Evolutionary conservation across 2,797 vertebrate species (phyloP).

Genomic region (Paratrypauchen microcephalus): DNA sequence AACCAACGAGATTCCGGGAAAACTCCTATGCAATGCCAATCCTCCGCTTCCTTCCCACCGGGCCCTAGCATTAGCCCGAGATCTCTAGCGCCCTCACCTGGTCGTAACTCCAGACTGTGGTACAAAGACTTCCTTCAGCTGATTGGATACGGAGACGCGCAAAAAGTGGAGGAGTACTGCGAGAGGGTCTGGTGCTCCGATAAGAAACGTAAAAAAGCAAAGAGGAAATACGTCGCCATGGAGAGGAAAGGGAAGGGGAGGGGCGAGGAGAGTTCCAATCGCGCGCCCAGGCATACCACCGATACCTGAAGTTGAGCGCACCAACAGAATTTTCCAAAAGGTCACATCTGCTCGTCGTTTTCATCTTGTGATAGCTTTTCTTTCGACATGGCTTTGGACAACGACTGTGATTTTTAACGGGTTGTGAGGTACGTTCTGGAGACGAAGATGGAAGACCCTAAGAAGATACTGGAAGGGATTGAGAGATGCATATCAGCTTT

Average conservation of each 20-base stretch:
- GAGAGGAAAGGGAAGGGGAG: conserved; percentile 80
- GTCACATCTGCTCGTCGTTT: conserved; percentile 51
- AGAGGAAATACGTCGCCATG: conserved; percentile 82
- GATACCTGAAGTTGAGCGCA: conserved; percentile 74
- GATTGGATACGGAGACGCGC: conserved; percentile 93
- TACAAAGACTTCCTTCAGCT: conserved; percentile 97
- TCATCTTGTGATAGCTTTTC: conserved; percentile 51
- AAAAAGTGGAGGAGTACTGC: conserved; percentile 94
- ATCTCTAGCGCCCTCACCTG: conserved; percentile 65
- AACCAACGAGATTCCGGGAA: not conserved
- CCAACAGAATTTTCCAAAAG: conserved; percentile 31
- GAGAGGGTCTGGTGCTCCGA: conserved; percentile 96
- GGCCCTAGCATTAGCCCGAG: conserved; percentile 54
- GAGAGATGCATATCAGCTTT: conserved; percentile 43
- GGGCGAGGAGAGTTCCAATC: conserved; percentile 79
- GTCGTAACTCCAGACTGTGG: conserved; percentile 82
- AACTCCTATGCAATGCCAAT: not conserved
- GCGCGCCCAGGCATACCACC: conserved; percentile 84
- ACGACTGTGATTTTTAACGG: conserved; percentile 25
- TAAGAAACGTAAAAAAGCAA: conserved; percentile 90
- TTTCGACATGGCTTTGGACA: conserved; percentile 40
- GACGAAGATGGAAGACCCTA: not conserved
- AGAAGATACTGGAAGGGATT: conserved; percentile 13
- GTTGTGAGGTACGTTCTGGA: conserved; percentile 14
- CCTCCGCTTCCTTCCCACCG: conserved; percentile 10